Evolutionary conservation across 1,140 invertebrate species (phyloP).

Genomic region (Lerema accius): DNA sequence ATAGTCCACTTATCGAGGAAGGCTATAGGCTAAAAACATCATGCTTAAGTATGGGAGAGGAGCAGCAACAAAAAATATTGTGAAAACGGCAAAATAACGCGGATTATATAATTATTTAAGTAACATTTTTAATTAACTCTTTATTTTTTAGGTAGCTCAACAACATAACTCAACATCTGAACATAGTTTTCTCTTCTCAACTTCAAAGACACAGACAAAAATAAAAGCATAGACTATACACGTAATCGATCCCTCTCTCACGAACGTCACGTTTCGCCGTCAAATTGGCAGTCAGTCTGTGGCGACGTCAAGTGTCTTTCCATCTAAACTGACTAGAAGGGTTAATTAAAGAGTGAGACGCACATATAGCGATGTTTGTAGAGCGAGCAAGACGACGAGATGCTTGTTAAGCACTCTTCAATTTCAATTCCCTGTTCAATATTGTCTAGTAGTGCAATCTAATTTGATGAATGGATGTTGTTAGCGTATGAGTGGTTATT

Average conservation of each 20-base stretch:
- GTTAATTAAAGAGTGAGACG: slow-evolving; percentile 68
- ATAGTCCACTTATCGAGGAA: too few relatives aligned
- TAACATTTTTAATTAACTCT: too few relatives aligned
- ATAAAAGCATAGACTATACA: background rate
- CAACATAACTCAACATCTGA: too few relatives aligned
- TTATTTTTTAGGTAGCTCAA: too few relatives aligned
- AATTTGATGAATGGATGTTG: slow-evolving; percentile 43
- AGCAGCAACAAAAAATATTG: too few relatives aligned
- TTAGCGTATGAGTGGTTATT: slow-evolving; percentile 2
- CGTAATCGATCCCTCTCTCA: slow-evolving; percentile 8
- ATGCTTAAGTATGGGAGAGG: too few relatives aligned
- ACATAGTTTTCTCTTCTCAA: background rate
- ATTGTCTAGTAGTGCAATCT: slow-evolving; percentile 31
- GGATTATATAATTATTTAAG: too few relatives aligned
- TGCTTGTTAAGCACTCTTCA: slow-evolving; percentile 19
- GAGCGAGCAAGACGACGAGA: slow-evolving; percentile 29
- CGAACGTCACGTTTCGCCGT: slow-evolving; percentile 37
- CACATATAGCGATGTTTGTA: slow-evolving; percentile 15
- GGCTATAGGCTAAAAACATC: too few relatives aligned
- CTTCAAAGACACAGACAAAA: background rate
- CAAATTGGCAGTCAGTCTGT: slow-evolving; percentile 68
- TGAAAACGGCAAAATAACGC: too few relatives aligned
- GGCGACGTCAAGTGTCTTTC: slow-evolving; percentile 59
- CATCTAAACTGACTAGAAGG: slow-evolving; percentile 54
- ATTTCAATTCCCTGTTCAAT: slow-evolving; percentile 39